Evolutionary conservation across 2,888 invertebrate genomes (phyloP).

Genomic region (Exephanes ischioxanthus): DNA sequence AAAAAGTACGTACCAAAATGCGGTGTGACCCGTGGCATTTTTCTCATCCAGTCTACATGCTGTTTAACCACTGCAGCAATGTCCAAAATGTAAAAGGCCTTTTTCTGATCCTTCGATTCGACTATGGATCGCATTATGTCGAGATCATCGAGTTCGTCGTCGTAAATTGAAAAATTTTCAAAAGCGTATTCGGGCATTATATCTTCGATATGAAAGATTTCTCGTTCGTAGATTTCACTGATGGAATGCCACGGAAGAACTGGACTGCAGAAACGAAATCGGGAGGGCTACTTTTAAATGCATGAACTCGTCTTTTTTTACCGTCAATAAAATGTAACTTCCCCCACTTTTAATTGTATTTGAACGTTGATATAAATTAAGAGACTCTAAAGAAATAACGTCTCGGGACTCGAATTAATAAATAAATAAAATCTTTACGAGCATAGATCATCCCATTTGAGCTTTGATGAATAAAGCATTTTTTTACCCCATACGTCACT

Average conservation of each 20-base stretch:
- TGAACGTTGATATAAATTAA: too few species aligned
- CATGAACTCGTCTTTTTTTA: too few species aligned
- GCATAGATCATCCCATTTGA: too few species aligned
- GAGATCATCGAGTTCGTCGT: conserved; percentile 72
- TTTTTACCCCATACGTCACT: too few species aligned
- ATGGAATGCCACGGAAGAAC: neutral
- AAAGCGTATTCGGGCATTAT: conserved; percentile 64
- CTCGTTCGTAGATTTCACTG: neutral
- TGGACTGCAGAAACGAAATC: neutral
- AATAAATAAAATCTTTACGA: too few species aligned
- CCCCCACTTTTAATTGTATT: too few species aligned
- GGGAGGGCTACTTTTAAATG: too few species aligned
- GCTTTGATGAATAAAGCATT: too few species aligned
- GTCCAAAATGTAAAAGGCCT: conserved; percentile 79
- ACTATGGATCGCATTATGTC: conserved; percentile 77
- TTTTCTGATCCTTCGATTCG: conserved; percentile 73
- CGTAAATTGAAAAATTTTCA: conserved; percentile 73
- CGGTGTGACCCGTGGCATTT: conserved; percentile 80
- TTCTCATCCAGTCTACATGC: conserved; percentile 78
- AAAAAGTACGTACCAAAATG: conserved; percentile 77
- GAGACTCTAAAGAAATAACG: too few species aligned
- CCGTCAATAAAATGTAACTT: too few species aligned
- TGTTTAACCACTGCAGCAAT: conserved; percentile 77
- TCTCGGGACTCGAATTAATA: too few species aligned
- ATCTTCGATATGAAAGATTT: neutral